These are phyloP conservation scores for Bujurquina vittata DNA, from an alignment of 2,113 vertebrate species.

Conservation along the genomic window DNA sequence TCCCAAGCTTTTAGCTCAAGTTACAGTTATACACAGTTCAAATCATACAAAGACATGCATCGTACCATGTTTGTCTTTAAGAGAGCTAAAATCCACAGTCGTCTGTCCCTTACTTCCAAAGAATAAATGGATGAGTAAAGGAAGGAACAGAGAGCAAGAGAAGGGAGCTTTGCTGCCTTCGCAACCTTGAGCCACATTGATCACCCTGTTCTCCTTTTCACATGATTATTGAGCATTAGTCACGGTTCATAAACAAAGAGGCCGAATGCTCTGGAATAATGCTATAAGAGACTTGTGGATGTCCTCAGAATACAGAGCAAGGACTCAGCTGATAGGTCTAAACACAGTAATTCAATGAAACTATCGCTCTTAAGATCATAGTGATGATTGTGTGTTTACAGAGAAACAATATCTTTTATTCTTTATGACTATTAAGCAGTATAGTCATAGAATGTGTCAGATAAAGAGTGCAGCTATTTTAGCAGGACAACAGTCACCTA, in stretches of 20 bases:
- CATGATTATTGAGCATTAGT: constrained; percentile 62
- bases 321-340: neutral
- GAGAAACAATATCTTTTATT: neutral
- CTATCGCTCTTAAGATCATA: neutral
- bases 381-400: neutral
- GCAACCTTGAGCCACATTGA: constrained; percentile 53
- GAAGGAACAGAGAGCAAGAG: neutral
- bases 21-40: neutral
- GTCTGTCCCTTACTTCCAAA: constrained; percentile 17
- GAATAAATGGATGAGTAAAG: constrained; percentile 5
- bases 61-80: neutral
- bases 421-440: neutral
- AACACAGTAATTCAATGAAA: neutral
- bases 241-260: constrained; percentile 52
- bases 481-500: neutral
- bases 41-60: constrained; percentile 24
- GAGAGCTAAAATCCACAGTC: neutral
- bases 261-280: constrained; percentile 22
- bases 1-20: constrained; percentile 12
- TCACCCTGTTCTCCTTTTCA: constrained; percentile 37
- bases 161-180: constrained; percentile 27
- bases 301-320: constrained; percentile 10
- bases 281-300: constrained; percentile 23
- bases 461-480: neutral
- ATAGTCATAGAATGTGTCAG: neutral